phyloP scores from a whole-genome alignment of 1,140 invertebrate genomes.

The Chelonus insularis region DNA sequence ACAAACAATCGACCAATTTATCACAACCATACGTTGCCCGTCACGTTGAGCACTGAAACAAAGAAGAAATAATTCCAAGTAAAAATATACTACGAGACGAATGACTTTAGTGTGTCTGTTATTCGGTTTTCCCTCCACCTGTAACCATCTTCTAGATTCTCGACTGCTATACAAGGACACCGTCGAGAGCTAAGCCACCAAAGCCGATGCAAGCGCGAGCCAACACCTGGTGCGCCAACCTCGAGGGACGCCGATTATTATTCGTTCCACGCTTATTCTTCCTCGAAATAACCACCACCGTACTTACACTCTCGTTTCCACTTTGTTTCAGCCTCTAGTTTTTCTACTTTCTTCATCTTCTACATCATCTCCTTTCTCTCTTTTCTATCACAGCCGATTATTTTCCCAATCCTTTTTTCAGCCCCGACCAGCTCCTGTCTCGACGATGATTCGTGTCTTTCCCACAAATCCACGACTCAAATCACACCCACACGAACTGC shows the following conservation, averaged over 20 bases:
- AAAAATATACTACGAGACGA: conserved; percentile 14
- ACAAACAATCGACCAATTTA: too few species aligned
- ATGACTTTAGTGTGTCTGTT: conserved; percentile 13
- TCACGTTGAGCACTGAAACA: too few species aligned
- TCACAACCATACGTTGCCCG: too few species aligned
- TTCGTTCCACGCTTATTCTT: conserved; percentile 46
- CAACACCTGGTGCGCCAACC: conserved; percentile 56
- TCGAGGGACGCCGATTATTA: conserved; percentile 53
- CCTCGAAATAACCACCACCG: conserved; percentile 24
- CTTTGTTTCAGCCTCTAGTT: conserved; percentile 28
- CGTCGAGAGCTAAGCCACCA: conserved; percentile 49
- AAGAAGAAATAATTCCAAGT: background rate
- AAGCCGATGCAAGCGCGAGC: conserved; percentile 46
- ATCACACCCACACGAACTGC: conserved; percentile 14
- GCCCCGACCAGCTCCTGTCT: background rate
- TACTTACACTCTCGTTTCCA: conserved; percentile 12
- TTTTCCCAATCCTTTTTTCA: conserved; percentile 23
- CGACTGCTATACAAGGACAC: conserved; percentile 5
- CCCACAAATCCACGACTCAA: conserved; percentile 20
- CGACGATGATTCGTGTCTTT: conserved; percentile 21
- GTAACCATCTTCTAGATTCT: conserved; percentile 20
- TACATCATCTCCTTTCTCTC: conserved; percentile 19
- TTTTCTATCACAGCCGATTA: conserved; percentile 24
- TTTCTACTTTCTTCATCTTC: conserved; percentile 16
- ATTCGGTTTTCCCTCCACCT: conserved; percentile 10